Base-by-base conservation (phyloP, 2,113 vertebrate species). In the Thryonomys swinderianus region DNA sequence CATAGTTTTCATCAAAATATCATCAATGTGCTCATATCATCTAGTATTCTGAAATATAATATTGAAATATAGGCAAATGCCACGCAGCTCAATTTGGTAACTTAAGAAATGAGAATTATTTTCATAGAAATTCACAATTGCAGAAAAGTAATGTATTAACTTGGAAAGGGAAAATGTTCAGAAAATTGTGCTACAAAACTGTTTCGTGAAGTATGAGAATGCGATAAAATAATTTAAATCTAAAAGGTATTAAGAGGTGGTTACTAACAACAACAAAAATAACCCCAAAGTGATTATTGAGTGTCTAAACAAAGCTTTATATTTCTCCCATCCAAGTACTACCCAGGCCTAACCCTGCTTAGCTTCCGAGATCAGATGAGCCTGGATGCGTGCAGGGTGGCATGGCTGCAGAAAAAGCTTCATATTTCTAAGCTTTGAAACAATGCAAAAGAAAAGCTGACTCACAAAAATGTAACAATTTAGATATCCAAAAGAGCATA, bases 361-460 rank as follows among this genome's bases (percentile, higher is more conserved):
- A 51, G 48, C 48, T 51, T 51, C 48, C 48, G 10, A 51, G 48
- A 51, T 51, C 48, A 51, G 48, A 51, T 10, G 48, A 51, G 6
- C 5, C 10, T 10, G 48, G 48, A 10, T 10, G 48, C 48, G 48
- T 51, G 5, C 48, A 51, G 48, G 48, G 48, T 51, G 48, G 48
- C 10, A 51, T 51, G 48, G 48, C 48, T 10, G 10, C 91, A 62
- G 51, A 74, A 32, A 92, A 73, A 89, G 17, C 21, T 78, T 88
- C 92, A 84, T 18, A 69, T 64, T 97, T 82, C 51, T 61, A 88
- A 88, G 83, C 17, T 88, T 93, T 86, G 93, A 93, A 83, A 76
- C 14, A 79, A 80, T 14, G 13, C 45, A 2, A 66, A 55, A 94
- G n/a, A 74, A 27, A 42, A 96, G 69, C 27, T 42, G 85, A 79